Base-by-base conservation (phyloP, 2,797 vertebrate species). In the Mus spretus region DNA sequence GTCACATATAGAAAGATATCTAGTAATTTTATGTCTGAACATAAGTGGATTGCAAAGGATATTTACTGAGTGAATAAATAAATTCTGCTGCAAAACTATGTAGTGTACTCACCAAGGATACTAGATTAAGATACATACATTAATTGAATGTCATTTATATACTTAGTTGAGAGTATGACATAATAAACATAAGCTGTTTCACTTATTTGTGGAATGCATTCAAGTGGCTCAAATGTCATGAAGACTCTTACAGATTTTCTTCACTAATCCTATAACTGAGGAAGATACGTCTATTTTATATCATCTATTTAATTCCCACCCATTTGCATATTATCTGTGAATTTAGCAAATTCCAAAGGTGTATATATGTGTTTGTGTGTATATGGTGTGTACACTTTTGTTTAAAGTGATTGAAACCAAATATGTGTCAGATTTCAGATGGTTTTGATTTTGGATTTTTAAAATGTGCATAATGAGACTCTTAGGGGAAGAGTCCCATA, bases 1-100 rank as follows among this genome's bases (percentile, higher is more conserved):
- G 95, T 95, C 96, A 97, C 96, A 97, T 97, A 15, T 1, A 6
- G 17, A 55, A 55, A 20, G 11, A 77, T 57, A 19, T 9, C 82
- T 90, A 63, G 86, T 81, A 63, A 89, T 72, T 88, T 90, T 61
- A 74, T 34, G 9, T 79, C 81, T 85, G 77, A 84, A 44, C 24
- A 55, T 72, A n/a, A 72, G 44, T 79, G 34, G 11, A 50, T 93
- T 83, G 37, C 12, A 83, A 86, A 85, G 67, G 28, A 90, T 77
- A 57, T 89, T 88, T 95, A 70, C 44, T 89, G 70, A 89, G 79
- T 86, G 70, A 94, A 57, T 75, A 26, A 15, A 10, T 86, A 34
- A 81, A 50, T 57, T 81, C 80, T 89, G 28, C 70, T 92, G 44
- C 63, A 81, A 57, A 6, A 59, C 90, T 19, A 6, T 82, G 31